A percentile compares a stretch with the other conserved stretches of the same genome.
Conservation (phyloP, 2,888 invertebrate species). For the Saturnia pavonia region DNA sequence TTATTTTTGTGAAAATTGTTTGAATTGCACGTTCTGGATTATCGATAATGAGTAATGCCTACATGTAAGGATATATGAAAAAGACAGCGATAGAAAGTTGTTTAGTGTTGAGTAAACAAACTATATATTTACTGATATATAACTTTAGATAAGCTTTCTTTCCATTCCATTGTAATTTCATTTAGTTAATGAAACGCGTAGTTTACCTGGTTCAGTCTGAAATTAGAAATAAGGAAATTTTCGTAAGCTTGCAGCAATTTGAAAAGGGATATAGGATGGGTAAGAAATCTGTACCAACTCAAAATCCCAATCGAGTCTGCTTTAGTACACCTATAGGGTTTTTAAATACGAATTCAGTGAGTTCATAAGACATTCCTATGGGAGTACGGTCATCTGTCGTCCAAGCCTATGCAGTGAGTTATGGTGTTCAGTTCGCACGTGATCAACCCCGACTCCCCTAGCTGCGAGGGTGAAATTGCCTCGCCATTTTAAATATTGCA, state of each 20-base stretch:
- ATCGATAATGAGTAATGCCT: neutral
- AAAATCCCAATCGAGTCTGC: neutral
- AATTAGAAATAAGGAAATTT: too few species aligned
- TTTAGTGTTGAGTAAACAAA: too few species aligned
- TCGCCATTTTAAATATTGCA: conserved; percentile 8
- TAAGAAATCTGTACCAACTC: neutral
- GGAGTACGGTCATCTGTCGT: neutral
- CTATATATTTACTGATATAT: too few species aligned
- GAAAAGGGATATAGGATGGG: neutral
- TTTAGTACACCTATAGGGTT: neutral
- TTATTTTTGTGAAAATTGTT: neutral
- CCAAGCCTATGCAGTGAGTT: conserved; percentile 1
- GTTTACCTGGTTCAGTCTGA: too few species aligned
- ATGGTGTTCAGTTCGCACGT: conserved; percentile 8
- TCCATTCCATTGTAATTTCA: too few species aligned
- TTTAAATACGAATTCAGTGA: neutral
- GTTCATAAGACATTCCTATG: neutral
- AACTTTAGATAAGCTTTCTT: neutral
- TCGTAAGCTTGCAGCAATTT: neutral
- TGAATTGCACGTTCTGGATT: neutral
- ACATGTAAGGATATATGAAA: too few species aligned
- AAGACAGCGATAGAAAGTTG: too few species aligned
- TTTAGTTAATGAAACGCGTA: too few species aligned
- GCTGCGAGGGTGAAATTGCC: conserved; percentile 8
- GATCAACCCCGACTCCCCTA: neutral